Percentiles rank a stretch among this genome's conserved stretches.
Evolutionary conservation across 2,888 invertebrate genomes (phyloP).

Genomic region (Cenopis cana): DNA sequence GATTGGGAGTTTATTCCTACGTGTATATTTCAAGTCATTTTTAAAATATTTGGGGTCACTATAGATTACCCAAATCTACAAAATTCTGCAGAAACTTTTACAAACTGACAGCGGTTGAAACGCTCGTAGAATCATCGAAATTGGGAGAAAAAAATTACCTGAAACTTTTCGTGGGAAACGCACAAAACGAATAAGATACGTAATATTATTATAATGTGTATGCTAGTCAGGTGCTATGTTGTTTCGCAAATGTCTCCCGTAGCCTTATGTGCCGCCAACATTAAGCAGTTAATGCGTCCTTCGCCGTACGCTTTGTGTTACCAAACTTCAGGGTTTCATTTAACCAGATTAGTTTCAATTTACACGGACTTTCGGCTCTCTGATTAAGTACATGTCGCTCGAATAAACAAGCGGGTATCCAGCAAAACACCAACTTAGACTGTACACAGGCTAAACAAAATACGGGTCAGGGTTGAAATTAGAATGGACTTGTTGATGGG

Average conservation of each 20-base stretch:
- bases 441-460: constrained; percentile 10
- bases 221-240: neutral
- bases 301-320: constrained; percentile 29
- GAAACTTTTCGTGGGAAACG: neutral
- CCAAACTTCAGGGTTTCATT: constrained; percentile 47
- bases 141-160: neutral
- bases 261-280: neutral
- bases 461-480: constrained; percentile 29
- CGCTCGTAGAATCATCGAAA: neutral
- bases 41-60: too few species aligned
- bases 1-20: too few species aligned
- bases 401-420: constrained; percentile 6
- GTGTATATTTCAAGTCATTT: too few species aligned
- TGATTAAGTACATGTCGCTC: constrained; percentile 35
- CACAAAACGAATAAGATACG: neutral
- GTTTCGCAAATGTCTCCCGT: neutral
- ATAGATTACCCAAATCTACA: neutral
- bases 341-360: constrained; percentile 50
- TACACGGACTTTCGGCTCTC: constrained; percentile 45
- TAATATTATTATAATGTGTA: neutral
- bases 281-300: constrained; percentile 24
- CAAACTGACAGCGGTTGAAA: neutral
- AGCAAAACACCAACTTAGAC: constrained; percentile 10
- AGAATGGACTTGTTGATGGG: constrained; percentile 25
- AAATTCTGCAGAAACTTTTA: neutral